Evolutionary conservation across 2,888 invertebrate genomes (phyloP), one percentile per base, ranked within the genome.

Genomic region (Poecilus cupreus): DNA sequence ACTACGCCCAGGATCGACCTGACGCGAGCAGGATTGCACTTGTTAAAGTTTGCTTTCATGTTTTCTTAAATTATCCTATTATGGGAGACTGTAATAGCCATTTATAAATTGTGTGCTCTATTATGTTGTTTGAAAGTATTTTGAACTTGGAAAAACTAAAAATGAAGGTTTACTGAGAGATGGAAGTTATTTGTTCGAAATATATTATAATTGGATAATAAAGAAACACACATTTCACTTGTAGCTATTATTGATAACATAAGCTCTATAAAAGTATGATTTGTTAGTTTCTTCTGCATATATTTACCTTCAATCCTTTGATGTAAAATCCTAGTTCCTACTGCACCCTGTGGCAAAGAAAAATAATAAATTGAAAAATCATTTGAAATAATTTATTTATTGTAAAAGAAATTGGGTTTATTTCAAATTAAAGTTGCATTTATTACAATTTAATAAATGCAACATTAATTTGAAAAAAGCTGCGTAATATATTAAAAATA

Each of bases 1-100:
- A 79, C 79, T 68, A 46, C 51, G 43, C 39, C 39, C 39, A n/a
- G 76, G 51, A 79, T 79, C 79, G 79, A 79, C 79, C 79, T 70
- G 79, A 37, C 49, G 26, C 60, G 10, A 18, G 37, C 64, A 68
- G 64, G 37, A 68, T 37, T 68, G 37, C 64, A 68, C 64, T 68
- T 68, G 64, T 68, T 68, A 18, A 68, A 68, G 64, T 68, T 68
- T 68, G 22, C 37, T 68, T 68, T 68, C 64, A 68, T 68, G 37
- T 68, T 68, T 68, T 68, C 37, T 68, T 68, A 68, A 68, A 68
- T 68, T 68, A 68, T 68, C 37, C 64, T 18, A 68, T 68, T 68
- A 68, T 18, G 4, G 37, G 6, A 16, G 32, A 18, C 64, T 32
- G 16, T 68, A 68, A 68, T 68, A 32, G 32, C 37, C 64, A 68